These are phyloP conservation scores for Novumbra hubbsi DNA, from an alignment of 2,797 vertebrate species.

Conservation along the genomic window DNA sequence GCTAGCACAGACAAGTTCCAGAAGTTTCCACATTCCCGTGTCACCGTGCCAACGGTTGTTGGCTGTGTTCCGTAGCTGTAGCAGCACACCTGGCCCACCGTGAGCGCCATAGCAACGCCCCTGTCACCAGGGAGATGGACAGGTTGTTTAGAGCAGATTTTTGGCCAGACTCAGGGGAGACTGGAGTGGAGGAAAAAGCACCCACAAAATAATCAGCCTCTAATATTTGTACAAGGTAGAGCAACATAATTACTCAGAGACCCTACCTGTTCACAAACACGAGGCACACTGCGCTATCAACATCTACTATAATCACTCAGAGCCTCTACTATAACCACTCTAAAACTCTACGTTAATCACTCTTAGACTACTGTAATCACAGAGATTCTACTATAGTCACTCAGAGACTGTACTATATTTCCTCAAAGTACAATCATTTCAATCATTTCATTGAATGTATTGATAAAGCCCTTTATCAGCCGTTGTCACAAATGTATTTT, in stretches of 20 bases:
- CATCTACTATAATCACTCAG: no score
- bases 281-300: not conserved
- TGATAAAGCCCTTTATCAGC: no score
- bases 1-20: slow-evolving; percentile 38
- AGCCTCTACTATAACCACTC: no score
- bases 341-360: no score
- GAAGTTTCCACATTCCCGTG: slow-evolving; percentile 27
- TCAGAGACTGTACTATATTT: no score
- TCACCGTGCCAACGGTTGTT: slow-evolving; percentile 25
- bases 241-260: slow-evolving; percentile 51
- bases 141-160: slow-evolving; percentile 43
- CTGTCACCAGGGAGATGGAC: slow-evolving; percentile 40
- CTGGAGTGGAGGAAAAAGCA: slow-evolving; percentile 18
- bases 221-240: slow-evolving; percentile 57
- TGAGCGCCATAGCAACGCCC: slow-evolving; percentile 22
- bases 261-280: slow-evolving; percentile 30
- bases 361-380: no score
- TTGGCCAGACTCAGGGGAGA: slow-evolving; percentile 38
- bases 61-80: slow-evolving; percentile 16
- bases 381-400: no score
- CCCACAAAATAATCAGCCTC: slow-evolving; percentile 49
- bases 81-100: slow-evolving; percentile 36
- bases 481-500: no score
- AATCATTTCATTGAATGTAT: no score
- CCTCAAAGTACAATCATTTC: no score